Conservation (phyloP, 2,113 vertebrate species). For the Oriolus oriolus region DNA sequence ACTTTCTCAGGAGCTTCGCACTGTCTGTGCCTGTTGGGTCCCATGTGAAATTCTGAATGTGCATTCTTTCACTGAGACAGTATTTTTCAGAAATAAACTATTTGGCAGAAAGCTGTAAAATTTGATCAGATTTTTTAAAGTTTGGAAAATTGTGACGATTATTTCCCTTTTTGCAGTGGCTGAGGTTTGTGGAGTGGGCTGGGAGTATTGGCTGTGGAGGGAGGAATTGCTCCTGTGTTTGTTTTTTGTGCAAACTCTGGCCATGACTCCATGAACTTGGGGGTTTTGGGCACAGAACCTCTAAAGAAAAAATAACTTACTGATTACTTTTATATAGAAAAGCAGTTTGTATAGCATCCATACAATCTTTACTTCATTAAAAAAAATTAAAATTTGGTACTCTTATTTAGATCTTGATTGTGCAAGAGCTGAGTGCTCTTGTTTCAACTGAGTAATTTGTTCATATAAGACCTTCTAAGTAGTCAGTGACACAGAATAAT, state of each 20-base stretch:
- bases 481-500: slow-evolving; percentile 31
- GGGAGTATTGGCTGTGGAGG: neutral
- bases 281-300: neutral
- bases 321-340: neutral
- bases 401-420: slow-evolving; percentile 8
- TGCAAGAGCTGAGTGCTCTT: slow-evolving; percentile 8
- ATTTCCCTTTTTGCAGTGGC: neutral
- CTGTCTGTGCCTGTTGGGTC: neutral
- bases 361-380: neutral
- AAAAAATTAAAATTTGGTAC: neutral
- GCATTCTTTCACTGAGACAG: neutral
- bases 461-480: slow-evolving; percentile 30
- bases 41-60: neutral
- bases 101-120: neutral
- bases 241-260: neutral
- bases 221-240: neutral
- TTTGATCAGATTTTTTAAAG: neutral
- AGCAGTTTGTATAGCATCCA: neutral
- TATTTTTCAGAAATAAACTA: neutral
- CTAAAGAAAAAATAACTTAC: neutral
- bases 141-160: neutral
- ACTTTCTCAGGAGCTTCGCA: neutral
- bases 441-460: slow-evolving; percentile 29
- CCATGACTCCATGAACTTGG: neutral
- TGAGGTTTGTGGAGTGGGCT: neutral